Evolutionary conservation across 2,797 vertebrate species (phyloP), one percentile per base, ranked within the genome.

Genomic region (Premnoplex brunnescens): DNA sequence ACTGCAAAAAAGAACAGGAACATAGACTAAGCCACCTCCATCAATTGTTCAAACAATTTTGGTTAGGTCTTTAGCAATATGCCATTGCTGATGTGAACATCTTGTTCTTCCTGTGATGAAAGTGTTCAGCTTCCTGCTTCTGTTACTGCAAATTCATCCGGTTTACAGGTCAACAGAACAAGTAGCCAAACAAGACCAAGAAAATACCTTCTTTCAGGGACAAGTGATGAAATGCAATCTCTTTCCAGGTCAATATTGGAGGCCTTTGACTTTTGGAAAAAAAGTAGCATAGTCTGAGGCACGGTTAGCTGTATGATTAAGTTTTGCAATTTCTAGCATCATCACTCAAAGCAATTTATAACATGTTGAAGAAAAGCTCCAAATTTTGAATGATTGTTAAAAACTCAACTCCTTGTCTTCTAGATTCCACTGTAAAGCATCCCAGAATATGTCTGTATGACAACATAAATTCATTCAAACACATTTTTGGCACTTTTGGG

Each of bases 131-230:
- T 58, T 78, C 52, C 68, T 73, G 4, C 46, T 83, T 73, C 48
- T 85, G 28, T 48, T 55, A 63, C 16, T 67, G 20, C 22, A 88
- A 90, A 90, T 37, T 18, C 7, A 86, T 52, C 12, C 28, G 5
- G 14, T 80, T 77, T 74, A 80, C 32, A 81, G 37, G 39, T 71
- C 49, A 91, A 86, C 24, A 71, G 44, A 22, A 69, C 34, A 83
- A 71, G 32, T 22, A 88, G 21, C 7, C 23, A 16, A 80, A 36
- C 4, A 79, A 14, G 91, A 26, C 9, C 34, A 72, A 56, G 36
- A 91, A 87, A 83, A 44, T 6, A 41, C 8, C 7, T 85, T 59
- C 6, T 64, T 93, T 64, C 32, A 13, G 37, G 27, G 37, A 46
- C 26, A 77, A 59, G 14, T 59, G 6, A 60, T 54, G n/a, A 77